phyloP scores from a whole-genome alignment of 30 jellyfish, hydroid and myxozoan species.

The Mastigias papua region DNA sequence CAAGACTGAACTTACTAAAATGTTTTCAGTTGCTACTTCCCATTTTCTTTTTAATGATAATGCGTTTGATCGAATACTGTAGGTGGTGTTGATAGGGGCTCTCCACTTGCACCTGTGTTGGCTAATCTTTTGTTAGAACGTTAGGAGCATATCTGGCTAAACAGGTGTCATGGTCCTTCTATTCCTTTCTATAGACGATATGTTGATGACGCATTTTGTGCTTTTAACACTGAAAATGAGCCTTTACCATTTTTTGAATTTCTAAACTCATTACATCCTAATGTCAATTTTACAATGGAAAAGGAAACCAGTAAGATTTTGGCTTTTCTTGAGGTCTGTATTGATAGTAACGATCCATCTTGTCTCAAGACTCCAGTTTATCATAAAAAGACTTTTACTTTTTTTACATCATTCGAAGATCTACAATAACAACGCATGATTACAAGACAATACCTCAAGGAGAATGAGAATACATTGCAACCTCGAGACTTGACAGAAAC shows the following conservation, averaged over 20 bases:
- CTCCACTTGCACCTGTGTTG: background rate
- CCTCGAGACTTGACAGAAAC: too few species aligned
- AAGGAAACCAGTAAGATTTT: background rate
- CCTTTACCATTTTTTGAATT: background rate
- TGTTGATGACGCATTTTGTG: constrained; percentile 10
- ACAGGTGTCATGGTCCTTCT: background rate
- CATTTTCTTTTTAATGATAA: background rate
- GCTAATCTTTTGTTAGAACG: constrained; percentile 29
- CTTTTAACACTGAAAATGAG: background rate
- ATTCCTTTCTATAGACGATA: background rate
- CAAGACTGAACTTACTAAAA: background rate
- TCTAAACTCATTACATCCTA: background rate
- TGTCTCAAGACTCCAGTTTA: background rate
- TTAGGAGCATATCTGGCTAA: constrained; percentile 4
- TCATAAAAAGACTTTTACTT: background rate
- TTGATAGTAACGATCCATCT: background rate
- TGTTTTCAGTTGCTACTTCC: background rate
- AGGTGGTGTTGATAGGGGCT: background rate
- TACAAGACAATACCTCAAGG: too few species aligned
- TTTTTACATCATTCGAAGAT: too few species aligned
- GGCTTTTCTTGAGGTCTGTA: background rate
- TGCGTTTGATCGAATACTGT: background rate
- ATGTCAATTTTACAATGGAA: background rate
- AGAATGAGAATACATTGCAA: too few species aligned
- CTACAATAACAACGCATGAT: too few species aligned